Percentiles rank a stretch among this genome's conserved stretches.
Evolutionary conservation across 1,140 invertebrate species (phyloP).

Genomic region (Cotesia glomerata): DNA sequence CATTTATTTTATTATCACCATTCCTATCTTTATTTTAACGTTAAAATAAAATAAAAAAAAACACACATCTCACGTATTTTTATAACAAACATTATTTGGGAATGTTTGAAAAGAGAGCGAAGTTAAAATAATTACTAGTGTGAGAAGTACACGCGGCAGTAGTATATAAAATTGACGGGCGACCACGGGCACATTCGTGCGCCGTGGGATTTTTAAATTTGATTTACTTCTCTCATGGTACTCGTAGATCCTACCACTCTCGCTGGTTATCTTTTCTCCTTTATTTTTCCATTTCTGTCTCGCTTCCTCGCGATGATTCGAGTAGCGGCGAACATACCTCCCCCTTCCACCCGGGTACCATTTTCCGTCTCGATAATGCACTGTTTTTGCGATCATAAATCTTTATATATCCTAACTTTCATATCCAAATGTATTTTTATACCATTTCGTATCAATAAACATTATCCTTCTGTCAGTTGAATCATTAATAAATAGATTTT

Average conservation of each 20-base stretch:
- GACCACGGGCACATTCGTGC: constrained; percentile 39
- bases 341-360: not conserved
- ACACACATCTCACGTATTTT: not conserved
- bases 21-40: not conserved
- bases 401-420: constrained; percentile 24
- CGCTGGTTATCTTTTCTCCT: not conserved
- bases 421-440: constrained; percentile 17
- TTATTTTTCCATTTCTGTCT: not conserved
- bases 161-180: constrained; percentile 1
- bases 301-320: too few species aligned
- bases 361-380: constrained; percentile 28
- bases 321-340: constrained; percentile 4
- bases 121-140: constrained; percentile 2
- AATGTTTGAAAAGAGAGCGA: not conserved
- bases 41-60: not conserved
- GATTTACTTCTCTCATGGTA: constrained; percentile 60
- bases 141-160: not conserved
- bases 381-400: constrained; percentile 30
- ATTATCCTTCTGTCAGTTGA: constrained; percentile 12
- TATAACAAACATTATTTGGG: too few species aligned
- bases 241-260: constrained; percentile 50
- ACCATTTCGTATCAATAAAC: constrained; percentile 23
- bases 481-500: constrained; percentile 12
- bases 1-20: not conserved
- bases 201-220: constrained; percentile 60